phyloP scores from a whole-genome alignment of 1,140 invertebrate genomes.

The Scaptodrosophila lebanonensis region DNA sequence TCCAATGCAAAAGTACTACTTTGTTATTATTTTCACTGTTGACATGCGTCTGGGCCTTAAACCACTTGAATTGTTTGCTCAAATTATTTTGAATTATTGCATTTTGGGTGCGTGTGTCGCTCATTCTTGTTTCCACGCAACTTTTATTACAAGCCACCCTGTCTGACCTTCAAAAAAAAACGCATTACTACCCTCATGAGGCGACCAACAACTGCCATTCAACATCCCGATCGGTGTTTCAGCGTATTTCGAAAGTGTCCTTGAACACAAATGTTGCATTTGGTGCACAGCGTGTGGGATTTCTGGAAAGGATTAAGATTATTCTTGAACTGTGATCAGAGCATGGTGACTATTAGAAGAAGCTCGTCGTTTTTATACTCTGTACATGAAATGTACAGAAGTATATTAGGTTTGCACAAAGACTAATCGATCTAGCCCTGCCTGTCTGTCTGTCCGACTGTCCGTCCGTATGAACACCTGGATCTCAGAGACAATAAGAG shows the following conservation, averaged over 20 bases:
- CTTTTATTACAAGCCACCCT: conserved; percentile 23
- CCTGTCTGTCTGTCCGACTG: too few relatives aligned
- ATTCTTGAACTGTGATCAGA: too few relatives aligned
- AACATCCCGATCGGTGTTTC: conserved; percentile 18
- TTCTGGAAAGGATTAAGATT: conserved; percentile 53
- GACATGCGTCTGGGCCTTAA: conserved; percentile 8
- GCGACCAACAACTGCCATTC: conserved; percentile 16
- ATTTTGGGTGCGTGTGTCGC: conserved; percentile 26
- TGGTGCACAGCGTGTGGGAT: conserved; percentile 59
- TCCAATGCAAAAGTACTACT: too few relatives aligned
- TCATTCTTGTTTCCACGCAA: conserved; percentile 39
- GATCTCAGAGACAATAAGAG: too few relatives aligned
- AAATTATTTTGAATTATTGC: conserved; percentile 60
- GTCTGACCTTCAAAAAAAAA: background rate
- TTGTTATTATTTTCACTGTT: conserved; percentile 16
- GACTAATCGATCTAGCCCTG: too few relatives aligned
- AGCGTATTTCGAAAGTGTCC: conserved; percentile 43
- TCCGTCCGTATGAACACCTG: too few relatives aligned
- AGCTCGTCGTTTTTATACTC: too few relatives aligned
- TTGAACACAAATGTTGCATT: conserved; percentile 75
- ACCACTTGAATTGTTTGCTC: conserved; percentile 58
- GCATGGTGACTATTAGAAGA: too few relatives aligned
- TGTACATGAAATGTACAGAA: too few relatives aligned
- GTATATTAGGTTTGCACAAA: too few relatives aligned
- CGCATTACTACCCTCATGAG: background rate